These are phyloP conservation scores for Rhabdomys dilectus DNA, from an alignment of 2,113 vertebrate species.

Conservation along the genomic window DNA sequence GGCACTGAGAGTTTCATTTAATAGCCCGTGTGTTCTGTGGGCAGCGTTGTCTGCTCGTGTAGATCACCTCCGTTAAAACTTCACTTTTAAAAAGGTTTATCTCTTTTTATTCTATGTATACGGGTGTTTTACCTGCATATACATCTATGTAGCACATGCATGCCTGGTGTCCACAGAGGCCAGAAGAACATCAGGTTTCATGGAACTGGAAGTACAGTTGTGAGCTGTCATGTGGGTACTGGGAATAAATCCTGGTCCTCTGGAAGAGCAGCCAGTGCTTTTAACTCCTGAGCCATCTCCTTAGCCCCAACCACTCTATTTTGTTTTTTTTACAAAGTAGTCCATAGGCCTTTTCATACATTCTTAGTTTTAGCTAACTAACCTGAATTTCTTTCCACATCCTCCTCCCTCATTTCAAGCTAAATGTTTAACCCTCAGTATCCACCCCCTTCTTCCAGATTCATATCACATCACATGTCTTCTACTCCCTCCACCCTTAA, in stretches of 20 bases:
- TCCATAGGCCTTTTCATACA: background rate
- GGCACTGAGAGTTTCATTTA: background rate
- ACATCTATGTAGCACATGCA: background rate
- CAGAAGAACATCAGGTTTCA: background rate
- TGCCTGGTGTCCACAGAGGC: background rate
- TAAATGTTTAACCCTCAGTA: background rate
- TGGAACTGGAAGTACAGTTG: background rate
- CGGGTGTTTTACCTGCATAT: background rate
- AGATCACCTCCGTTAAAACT: background rate
- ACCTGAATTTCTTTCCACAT: background rate
- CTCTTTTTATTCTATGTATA: background rate
- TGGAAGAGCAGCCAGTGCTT: background rate
- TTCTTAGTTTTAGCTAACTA: background rate
- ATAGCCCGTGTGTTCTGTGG: background rate
- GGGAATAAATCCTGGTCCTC: background rate
- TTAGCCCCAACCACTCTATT: background rate
- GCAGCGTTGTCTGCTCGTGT: background rate
- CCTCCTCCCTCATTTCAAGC: background rate
- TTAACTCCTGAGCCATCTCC: background rate
- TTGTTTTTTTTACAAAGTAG: background rate
- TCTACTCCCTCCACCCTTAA: background rate
- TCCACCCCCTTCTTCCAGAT: background rate
- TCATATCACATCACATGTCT: background rate
- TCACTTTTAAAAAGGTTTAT: background rate
- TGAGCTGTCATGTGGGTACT: background rate